These are phyloP conservation scores for Vanacampus margaritifer DNA, from an alignment of 2,113 vertebrate species.

Conservation along the genomic window DNA sequence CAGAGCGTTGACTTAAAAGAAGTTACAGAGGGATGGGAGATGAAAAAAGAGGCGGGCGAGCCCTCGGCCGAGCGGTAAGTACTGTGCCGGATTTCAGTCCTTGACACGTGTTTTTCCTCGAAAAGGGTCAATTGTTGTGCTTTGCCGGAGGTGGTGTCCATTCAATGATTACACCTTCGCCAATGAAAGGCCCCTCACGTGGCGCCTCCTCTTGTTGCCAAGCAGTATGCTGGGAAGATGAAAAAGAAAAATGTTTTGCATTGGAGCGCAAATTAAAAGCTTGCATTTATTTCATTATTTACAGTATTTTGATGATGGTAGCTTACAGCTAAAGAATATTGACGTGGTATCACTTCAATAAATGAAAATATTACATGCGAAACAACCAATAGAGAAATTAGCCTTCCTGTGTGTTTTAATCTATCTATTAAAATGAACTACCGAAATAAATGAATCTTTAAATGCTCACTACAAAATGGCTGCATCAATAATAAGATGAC, in stretches of 20 bases:
- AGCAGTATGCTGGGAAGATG: constrained; percentile 54
- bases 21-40: constrained; percentile 21
- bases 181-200: constrained; percentile 46
- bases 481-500: no score
- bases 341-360: not conserved
- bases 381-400: not conserved
- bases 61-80: constrained; percentile 31
- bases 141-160: constrained; percentile 82
- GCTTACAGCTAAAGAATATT: not conserved
- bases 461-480: no score
- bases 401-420: not conserved
- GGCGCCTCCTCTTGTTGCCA: constrained; percentile 56
- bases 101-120: constrained; percentile 35
- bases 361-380: not conserved
- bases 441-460: not conserved
- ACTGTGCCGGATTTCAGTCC: constrained; percentile 58
- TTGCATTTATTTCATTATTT: not conserved
- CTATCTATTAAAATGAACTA: not conserved
- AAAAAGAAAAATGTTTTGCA: constrained; percentile 43
- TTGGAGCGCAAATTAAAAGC: constrained; percentile 10
- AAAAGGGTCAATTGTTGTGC: constrained; percentile 81
- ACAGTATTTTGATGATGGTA: not conserved
- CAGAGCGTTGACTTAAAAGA: constrained; percentile 30
- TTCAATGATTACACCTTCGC: constrained; percentile 52
- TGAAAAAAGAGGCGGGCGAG: constrained; percentile 11